phyloP scores from a whole-genome alignment of 2,888 invertebrate genomes.

The Thumatha senex region DNA sequence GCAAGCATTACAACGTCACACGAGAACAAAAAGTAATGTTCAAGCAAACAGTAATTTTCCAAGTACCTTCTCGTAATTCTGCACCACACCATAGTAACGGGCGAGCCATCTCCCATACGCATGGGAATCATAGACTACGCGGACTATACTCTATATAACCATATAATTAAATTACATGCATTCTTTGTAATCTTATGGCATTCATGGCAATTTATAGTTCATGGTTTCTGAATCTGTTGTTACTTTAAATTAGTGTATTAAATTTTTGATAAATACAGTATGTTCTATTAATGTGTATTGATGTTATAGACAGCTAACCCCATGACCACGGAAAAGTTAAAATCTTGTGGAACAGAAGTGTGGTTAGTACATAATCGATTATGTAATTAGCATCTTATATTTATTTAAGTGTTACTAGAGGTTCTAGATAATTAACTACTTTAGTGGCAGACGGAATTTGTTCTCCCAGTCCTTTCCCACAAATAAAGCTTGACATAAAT shows the following conservation, averaged over 20 bases:
- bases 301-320: too few relatives aligned
- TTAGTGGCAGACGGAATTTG: too few relatives aligned
- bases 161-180: conserved; percentile 33
- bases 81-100: conserved; percentile 58
- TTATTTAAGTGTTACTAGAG: too few relatives aligned
- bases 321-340: too few relatives aligned
- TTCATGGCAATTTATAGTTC: conserved; percentile 34
- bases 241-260: neutral
- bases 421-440: too few relatives aligned
- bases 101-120: conserved; percentile 61
- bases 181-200: conserved; percentile 39
- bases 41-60: conserved; percentile 37
- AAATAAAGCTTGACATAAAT: neutral
- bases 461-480: too few relatives aligned
- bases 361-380: too few relatives aligned
- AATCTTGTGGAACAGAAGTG: too few relatives aligned
- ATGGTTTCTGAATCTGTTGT: conserved; percentile 17
- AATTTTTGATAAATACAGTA: neutral
- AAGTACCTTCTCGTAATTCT: conserved; percentile 36
- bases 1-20: conserved; percentile 28
- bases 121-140: conserved; percentile 56
- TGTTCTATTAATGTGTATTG: neutral
- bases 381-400: neutral
- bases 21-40: conserved; percentile 34
- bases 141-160: conserved; percentile 20